These are phyloP conservation scores for Drosophila athabasca DNA, from an alignment of 1,140 invertebrate genomes.

Conservation along the genomic window DNA sequence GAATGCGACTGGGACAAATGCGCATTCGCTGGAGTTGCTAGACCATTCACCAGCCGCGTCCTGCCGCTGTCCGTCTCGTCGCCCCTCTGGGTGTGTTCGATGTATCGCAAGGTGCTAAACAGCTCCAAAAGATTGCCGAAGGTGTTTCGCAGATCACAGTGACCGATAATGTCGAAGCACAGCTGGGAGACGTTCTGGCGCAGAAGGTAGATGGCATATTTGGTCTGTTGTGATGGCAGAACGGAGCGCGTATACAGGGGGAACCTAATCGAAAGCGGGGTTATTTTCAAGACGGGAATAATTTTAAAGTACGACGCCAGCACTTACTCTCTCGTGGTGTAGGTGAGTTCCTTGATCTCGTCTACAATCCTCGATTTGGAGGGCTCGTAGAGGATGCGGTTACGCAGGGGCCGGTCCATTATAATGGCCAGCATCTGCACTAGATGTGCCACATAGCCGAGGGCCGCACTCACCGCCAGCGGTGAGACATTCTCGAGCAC, in stretches of 20 bases:
- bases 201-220: constrained; percentile 93
- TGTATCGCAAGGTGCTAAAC: constrained; percentile 65
- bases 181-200: constrained; percentile 95
- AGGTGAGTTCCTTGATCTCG: constrained; percentile 89
- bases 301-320: background rate
- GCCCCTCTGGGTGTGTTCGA: constrained; percentile 55
- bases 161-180: constrained; percentile 89
- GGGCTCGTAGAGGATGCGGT: constrained; percentile 90
- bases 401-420: constrained; percentile 90
- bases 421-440: constrained; percentile 91
- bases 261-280: constrained; percentile 86
- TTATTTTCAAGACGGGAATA: background rate
- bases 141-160: constrained; percentile 89
- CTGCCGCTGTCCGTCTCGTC: constrained; percentile 30
- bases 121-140: constrained; percentile 88
- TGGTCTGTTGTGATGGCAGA: constrained; percentile 87
- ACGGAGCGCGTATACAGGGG: constrained; percentile 90
- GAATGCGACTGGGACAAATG: constrained; percentile 74
- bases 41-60: constrained; percentile 42
- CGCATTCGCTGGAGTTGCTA: constrained; percentile 37
- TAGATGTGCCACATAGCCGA: constrained; percentile 92
- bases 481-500: constrained; percentile 85
- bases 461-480: constrained; percentile 88
- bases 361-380: constrained; percentile 91
- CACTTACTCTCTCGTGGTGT: constrained; percentile 90